Base-by-base conservation (phyloP, 2,113 vertebrate species). In the Sarotherodon lohbergeri region DNA sequence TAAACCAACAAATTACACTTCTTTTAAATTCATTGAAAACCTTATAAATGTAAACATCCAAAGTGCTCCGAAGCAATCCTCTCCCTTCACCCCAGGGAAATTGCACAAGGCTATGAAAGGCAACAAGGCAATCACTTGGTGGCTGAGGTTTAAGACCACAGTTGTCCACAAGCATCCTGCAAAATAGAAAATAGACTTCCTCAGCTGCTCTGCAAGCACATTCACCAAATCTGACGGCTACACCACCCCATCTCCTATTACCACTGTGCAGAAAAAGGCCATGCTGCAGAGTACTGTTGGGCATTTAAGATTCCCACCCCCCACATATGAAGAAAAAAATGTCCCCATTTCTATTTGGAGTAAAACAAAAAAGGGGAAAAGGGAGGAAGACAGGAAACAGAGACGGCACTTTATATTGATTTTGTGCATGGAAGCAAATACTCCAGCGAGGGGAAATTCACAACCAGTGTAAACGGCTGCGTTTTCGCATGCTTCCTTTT, bases 101-200 rank as follows among this genome's bases (percentile, higher is more conserved):
- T 66, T 16, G 81, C 41, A 85, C 7, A 17, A 52, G 59, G 80
- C 73, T 32, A 59, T 83, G 29, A 86, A 66, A 76, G 27, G 13
- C 68, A 63, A 27, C 2, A 1, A 82, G 29, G 41, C 86, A 83
- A 83, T 84, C 63, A 83, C 80, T 87, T 68, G 61, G 59, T 46
- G 82, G 32, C 29, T 82, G 81, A 78, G 81, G 48, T 85, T 63
- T 80, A 36, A 92, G 82, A 83, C 54, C 81, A 82, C 90, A 93
- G 91, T 92, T 92, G 93, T 93, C 91, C 71, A 86, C 85, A 79
- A 88, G 73, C 24, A 85, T 92, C 85, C 66, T 86, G 73, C 52
- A 84, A 90, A 92, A 87, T 43, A 94, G 84, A 90, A 93, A 93
- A 94, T 89, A 91, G 91, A 92, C 71, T 52, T 89, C 68, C 27